phyloP scores from a whole-genome alignment of 1,140 invertebrate species.

The Pseudomyrmex cubaensis region DNA sequence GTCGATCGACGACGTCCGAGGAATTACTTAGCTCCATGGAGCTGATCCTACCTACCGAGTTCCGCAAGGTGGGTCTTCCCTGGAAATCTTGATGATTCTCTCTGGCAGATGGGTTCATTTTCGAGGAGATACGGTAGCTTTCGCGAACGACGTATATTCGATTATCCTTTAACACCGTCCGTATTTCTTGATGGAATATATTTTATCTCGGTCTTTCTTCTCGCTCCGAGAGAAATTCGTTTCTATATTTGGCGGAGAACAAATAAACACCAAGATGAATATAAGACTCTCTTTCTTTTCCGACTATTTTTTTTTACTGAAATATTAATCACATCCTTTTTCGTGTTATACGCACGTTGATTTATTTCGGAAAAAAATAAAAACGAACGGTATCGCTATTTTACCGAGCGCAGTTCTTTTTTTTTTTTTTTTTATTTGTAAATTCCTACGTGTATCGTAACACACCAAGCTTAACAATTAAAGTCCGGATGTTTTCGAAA shows the following conservation, averaged over 20 bases:
- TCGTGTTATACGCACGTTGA: too few relatives aligned
- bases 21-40: constrained; percentile 52
- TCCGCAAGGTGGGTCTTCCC: background rate
- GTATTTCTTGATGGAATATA: constrained; percentile 10
- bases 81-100: constrained; percentile 54
- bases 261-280: background rate
- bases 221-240: background rate
- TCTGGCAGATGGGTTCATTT: constrained; percentile 31
- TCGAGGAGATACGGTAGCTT: constrained; percentile 19
- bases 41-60: constrained; percentile 37
- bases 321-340: too few relatives aligned
- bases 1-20: constrained; percentile 34
- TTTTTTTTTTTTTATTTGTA: too few relatives aligned
- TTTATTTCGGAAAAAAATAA: too few relatives aligned
- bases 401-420: too few relatives aligned
- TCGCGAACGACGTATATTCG: constrained; percentile 4
- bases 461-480: too few relatives aligned
- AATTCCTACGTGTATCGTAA: too few relatives aligned
- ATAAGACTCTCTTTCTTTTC: background rate
- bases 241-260: background rate
- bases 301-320: too few relatives aligned
- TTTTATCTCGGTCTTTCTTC: background rate
- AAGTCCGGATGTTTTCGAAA: too few relatives aligned
- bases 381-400: too few relatives aligned
- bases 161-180: constrained; percentile 14